Evolutionary conservation across 2,113 vertebrate genomes (phyloP), one percentile per base, ranked within the genome.

Genomic region (Oreochromis aureus): DNA sequence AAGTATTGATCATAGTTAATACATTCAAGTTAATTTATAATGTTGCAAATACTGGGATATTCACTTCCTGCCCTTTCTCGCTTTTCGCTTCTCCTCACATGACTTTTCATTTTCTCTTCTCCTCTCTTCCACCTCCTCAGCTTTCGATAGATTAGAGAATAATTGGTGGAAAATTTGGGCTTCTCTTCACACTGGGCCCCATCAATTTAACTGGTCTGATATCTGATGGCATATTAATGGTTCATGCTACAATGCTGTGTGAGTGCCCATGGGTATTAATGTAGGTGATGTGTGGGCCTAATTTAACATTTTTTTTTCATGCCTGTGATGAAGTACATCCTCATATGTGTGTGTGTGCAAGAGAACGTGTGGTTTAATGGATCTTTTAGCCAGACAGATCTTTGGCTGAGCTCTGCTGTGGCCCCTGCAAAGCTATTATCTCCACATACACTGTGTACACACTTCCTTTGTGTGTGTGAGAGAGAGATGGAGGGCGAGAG

Each of bases 371-470:
- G 81, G 73, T 91, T 90, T 88, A 91, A 93, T 87, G 89, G 80
- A 81, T 86, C 80, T 84, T 88, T 91, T 91, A 91, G 83, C 80
- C 84, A 84, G 93, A 93, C 92, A 93, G 88, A 90, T 91, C 80
- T 92, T 92, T 94, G 93, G 92, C 93, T 69, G 8, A 84, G 80
- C 82, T 85, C 53, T 12, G 36, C 80, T 69, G 79, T 85, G 86
- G 92, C 89, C 91, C 83, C 89, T 85, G 89, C 90, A 94, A 85
- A 89, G 88, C 89, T 87, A 93, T 93, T 92, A 94, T 93, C 90
- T 93, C 78, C 87, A 89, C 71, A 90, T 90, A 89, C 89, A 87
- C 83, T 91, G 86, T 80, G 63, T 87, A 80, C 85, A 85, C 86
- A 90, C 84, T 69, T 79, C 48, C 46, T 87, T 39, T 6, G 3